A percentile compares a stretch with the other conserved stretches of the same genome.
Conservation (phyloP, 2,888 invertebrate species). For the Cataglyphis albicans region DNA sequence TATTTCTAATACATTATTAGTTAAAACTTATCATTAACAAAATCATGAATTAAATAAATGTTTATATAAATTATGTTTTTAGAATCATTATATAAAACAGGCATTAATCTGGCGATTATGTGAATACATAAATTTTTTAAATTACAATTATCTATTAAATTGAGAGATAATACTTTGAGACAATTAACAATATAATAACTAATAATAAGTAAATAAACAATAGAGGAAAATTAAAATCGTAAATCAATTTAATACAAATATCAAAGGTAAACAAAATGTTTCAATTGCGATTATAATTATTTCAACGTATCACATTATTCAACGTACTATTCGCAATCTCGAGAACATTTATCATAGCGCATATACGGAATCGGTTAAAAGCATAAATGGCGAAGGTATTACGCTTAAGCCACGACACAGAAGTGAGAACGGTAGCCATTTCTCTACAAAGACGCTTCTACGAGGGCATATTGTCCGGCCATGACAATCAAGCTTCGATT, state of each 20-base stretch:
- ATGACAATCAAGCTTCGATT: conserved; percentile 72
- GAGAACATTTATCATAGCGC: background rate
- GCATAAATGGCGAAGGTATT: conserved; percentile 1
- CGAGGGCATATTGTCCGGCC: conserved; percentile 68
- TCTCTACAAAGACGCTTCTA: conserved; percentile 61
- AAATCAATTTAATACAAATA: background rate
- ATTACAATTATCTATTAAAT: background rate
- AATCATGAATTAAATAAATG: conserved; percentile 9
- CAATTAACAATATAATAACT: background rate
- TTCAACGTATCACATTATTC: background rate
- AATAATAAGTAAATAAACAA: background rate
- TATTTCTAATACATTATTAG: background rate
- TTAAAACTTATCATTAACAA: background rate
- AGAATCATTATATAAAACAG: background rate
- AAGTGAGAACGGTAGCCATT: conserved; percentile 59
- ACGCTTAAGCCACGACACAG: conserved; percentile 43
- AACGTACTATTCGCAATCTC: background rate
- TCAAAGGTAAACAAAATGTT: background rate
- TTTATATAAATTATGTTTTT: background rate
- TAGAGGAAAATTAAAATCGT: background rate
- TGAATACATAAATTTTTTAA: background rate
- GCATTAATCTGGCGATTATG: background rate
- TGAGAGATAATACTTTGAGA: background rate
- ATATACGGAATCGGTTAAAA: conserved; percentile 15
- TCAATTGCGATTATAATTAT: background rate